These are phyloP conservation scores for Pollimyrus isidori DNA, from an alignment of 2,113 vertebrate species.

Conservation along the genomic window DNA sequence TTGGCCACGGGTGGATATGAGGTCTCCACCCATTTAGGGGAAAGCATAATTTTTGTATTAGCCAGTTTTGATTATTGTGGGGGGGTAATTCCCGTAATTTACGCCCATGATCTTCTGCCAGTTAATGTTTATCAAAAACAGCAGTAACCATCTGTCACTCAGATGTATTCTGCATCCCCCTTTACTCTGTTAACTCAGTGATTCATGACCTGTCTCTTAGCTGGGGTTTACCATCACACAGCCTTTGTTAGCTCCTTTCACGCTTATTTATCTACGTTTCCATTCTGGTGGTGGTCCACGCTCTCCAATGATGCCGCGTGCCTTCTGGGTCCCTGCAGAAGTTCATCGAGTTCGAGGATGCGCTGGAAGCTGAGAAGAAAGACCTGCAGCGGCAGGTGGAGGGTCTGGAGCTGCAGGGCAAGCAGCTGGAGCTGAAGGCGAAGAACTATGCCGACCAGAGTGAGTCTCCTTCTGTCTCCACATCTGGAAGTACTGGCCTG, in stretches of 20 bases:
- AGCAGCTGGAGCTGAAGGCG: conserved; percentile 89
- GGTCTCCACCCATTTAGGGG: too few species aligned
- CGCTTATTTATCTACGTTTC: not conserved
- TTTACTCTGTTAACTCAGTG: not conserved
- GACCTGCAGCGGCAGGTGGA: conserved; percentile 89
- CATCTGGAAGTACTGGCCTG: not conserved
- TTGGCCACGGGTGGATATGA: too few species aligned
- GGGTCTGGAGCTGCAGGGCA: conserved; percentile 82
- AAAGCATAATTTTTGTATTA: too few species aligned
- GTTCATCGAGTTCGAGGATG: conserved; percentile 98
- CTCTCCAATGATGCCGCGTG: not conserved
- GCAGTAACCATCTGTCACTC: not conserved
- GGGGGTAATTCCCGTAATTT: too few species aligned
- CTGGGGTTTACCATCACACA: not conserved
- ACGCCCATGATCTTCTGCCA: not conserved
- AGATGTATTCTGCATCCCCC: not conserved
- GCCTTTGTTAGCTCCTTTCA: not conserved
- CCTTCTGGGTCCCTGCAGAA: conserved; percentile 63
- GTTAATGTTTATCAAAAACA: not conserved
- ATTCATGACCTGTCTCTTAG: not conserved
- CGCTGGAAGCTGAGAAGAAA: conserved; percentile 94
- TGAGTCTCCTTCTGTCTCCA: conserved; percentile 33
- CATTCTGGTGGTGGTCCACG: not conserved
- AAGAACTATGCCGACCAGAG: conserved; percentile 92
- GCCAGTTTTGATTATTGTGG: too few species aligned